Evolutionary conservation across 1,140 invertebrate genomes (phyloP), one percentile per base, ranked within the genome.

Genomic region (Drosophila bifasciata): DNA sequence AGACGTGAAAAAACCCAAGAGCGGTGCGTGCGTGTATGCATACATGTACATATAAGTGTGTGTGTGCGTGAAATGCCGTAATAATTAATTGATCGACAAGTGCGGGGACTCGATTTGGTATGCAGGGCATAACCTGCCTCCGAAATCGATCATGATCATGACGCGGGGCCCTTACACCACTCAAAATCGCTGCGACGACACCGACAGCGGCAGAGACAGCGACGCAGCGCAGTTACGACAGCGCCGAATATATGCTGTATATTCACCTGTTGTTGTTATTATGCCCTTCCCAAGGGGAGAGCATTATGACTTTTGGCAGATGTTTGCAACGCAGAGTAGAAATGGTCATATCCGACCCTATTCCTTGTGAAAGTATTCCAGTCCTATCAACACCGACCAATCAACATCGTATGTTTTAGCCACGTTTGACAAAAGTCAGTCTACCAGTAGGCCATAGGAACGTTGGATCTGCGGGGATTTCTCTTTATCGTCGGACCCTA

Each of bases 41-140:
- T 36, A 13, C 39, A 21, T 28, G 53, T 46, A 13, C 32, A 28
- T 11, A 32, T 32, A 9, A 3, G 32, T 36, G 52, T 61, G 41
- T 41, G 55, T 79, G 46, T 75, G 55, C 83, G 75, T 58, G 68
- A 77, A 85, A 77, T 85, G 74, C 83, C 81, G 81, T 81, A 85
- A 85, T 88, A 85, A 85, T 85, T 85, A 85, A 85, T 85, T 85
- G 81, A 85, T 86, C 81, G 81, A 86, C 81, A 77, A 85, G 81
- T 88, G 81, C 81, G 68, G 77, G 81, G 81, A 83, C 81, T 60
- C 73, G 74, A 61, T 73, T 85, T 85, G 56, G 77, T 85, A 86
- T 85, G 77, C 81, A 57, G 23, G 60, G 67, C 72, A 67, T 67
- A 64, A 79, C 63, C 62, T 74, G 76, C 73, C 76, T 68, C 69